Base-by-base conservation (phyloP, 2,888 invertebrate species). In the Eucera pruinosa region DNA sequence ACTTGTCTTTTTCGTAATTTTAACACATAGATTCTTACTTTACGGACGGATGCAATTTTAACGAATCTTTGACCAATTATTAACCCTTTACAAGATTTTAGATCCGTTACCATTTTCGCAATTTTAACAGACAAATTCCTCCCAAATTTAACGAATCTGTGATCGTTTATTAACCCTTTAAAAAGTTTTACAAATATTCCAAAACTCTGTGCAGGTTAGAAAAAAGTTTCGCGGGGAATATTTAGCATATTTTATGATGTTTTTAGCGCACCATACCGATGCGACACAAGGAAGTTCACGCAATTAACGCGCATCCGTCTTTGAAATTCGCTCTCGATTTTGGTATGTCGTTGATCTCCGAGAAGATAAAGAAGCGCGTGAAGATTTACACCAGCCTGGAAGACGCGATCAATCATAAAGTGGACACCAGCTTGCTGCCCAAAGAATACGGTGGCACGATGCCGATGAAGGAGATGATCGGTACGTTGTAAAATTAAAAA, bases 391-490 rank as follows among this genome's bases (percentile, higher is more conserved):
- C 95, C 13, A 93, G 94, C 45, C 86, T 95, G 7, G 94, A 95
- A 0, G 95, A 96, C 6, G 93, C 93, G 11, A 79, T 93, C 55
- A 92, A 91, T n/a, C 91, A 93, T 48, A 90, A 91, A 61, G 93
- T 96, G 77, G 95, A 96, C 81, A 93, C 93, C 78, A 94, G 92
- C 66, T 93, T 96, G 80, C 91, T 97, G 65, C 97, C 97, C 0
- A 95, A 95, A 85, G 97, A 97, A 89, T 97, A 97, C 87, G 97
- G 97, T 4, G 97, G 97, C 9, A 94, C 93, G n/a, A 95, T 96
- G 93, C 96, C 97, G 0, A 95, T 97, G 95, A 94, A 94, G 57
- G 95, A 97, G 89, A 97, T 97, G 96, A 96, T 97, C 81, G 95
- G 97, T 96, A 89, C 93, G 90, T 57, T 33, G 2, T n/a, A 13